Conservation (phyloP, 2,888 invertebrate species). For the Nemurella pictetii region DNA sequence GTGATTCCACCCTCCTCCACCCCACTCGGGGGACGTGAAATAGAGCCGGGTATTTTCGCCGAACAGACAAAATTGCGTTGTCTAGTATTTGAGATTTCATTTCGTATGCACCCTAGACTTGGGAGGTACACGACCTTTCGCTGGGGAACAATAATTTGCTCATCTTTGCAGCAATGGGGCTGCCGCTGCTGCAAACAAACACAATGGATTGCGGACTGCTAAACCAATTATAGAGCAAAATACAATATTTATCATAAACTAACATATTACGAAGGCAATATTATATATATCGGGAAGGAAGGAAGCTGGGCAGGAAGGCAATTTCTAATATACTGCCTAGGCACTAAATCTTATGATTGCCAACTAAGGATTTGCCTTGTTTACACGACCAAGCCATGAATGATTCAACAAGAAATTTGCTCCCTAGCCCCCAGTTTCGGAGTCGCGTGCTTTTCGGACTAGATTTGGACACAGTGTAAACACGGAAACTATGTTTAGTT, state of each 20-base stretch:
- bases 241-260: not conserved
- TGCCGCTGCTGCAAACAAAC: not conserved
- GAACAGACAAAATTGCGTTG: not conserved
- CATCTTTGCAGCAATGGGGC: not conserved
- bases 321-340: not conserved
- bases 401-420: conserved; percentile 24
- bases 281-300: not conserved
- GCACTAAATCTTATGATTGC: conserved; percentile 5
- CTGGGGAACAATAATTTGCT: not conserved
- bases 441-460: not conserved
- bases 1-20: not conserved
- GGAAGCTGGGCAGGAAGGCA: not conserved
- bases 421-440: not conserved
- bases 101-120: not conserved
- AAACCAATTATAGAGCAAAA: not conserved
- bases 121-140: not conserved
- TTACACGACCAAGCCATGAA: conserved; percentile 6
- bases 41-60: not conserved
- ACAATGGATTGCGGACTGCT: not conserved
- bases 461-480: conserved; percentile 26
- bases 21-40: not conserved
- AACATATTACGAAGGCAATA: not conserved
- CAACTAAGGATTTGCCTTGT: conserved; percentile 13
- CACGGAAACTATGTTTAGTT: conserved; percentile 26
- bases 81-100: not conserved